phyloP scores from a whole-genome alignment of 2,113 vertebrate genomes.

The Nyctibius bracteatus region DNA sequence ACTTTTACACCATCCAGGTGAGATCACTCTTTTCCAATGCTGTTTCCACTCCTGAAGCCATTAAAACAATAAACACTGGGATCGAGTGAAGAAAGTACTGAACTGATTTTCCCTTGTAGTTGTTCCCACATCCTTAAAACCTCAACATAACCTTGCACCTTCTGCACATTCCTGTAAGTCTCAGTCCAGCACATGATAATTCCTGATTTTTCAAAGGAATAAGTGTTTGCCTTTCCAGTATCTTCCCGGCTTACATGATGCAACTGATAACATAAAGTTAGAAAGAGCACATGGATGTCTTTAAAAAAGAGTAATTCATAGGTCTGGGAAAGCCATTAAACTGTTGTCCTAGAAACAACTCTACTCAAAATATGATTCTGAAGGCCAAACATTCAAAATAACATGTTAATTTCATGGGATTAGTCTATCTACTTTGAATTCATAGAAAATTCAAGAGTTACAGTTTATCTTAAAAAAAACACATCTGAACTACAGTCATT shows the following conservation, averaged over 20 bases:
- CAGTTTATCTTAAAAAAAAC: background rate
- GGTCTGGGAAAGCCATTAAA: background rate
- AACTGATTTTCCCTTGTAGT: background rate
- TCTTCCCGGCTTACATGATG: background rate
- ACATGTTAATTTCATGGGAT: background rate
- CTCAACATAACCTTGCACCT: background rate
- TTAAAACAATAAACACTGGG: background rate
- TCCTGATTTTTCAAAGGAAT: background rate
- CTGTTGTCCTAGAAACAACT: background rate
- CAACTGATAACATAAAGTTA: background rate
- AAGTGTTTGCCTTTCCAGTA: background rate
- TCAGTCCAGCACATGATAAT: background rate
- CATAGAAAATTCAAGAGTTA: background rate
- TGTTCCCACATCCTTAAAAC: background rate
- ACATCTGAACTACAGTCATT: background rate
- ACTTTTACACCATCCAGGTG: background rate
- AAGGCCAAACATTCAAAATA: background rate
- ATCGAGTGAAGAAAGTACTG: background rate
- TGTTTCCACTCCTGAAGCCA: background rate
- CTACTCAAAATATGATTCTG: background rate
- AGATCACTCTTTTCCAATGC: background rate
- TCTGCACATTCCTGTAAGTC: background rate
- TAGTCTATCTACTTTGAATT: background rate
- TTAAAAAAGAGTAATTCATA: background rate
- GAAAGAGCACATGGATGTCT: background rate